Evolutionary conservation across 2,888 invertebrate genomes (phyloP), one percentile per base, ranked within the genome.

Genomic region (Cecidostiba fungosa): DNA sequence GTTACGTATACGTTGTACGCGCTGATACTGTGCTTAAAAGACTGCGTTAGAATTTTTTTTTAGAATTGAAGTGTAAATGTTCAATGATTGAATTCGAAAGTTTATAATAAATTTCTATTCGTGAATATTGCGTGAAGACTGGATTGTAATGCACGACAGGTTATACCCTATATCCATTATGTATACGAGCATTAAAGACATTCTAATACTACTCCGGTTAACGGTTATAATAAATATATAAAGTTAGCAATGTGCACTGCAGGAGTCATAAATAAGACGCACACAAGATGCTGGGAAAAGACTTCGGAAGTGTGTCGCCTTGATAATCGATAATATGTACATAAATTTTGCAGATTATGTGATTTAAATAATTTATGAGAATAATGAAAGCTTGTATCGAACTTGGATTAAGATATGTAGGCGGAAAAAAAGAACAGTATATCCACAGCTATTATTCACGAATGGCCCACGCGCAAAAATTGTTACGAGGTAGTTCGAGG

Each of bases 381-480:
- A 50, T 43, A 72, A 16, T 2, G 50, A 70, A 70, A 54, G 70
- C 23, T 4, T 29, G 14, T 10, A 80, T 29, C 26, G 16, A 54
- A 36, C 16, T 70, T 54, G 3, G 54, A 72, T 16, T 59, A 81
- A 54, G 59, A 73, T 74, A 29, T 29, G 81, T 62, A 32, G 62
- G 81, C 73, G 81, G 81, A 73, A 36, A 81, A 73, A 39, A n/a
- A 59, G 62, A 72, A 23, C 19, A 16, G 26, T 32, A 16, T 12
- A 29, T 43, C 10, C 32, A 14, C 2, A 32, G 23, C 36, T 79
- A 66, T 72, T 80, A 80, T 72, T 72, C 54, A 80, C 80, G 14
- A 26, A 10, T 26, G 26, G 36, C 72, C 80, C 72, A 81, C 73
- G 73, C 59, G 73, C 59, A 23, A 81, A 72, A 50, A 39, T 43